Percentiles rank a stretch among this genome's conserved stretches.
Evolutionary conservation across 2,797 vertebrate species (phyloP).

Genomic region (Chelmon rostratus): DNA sequence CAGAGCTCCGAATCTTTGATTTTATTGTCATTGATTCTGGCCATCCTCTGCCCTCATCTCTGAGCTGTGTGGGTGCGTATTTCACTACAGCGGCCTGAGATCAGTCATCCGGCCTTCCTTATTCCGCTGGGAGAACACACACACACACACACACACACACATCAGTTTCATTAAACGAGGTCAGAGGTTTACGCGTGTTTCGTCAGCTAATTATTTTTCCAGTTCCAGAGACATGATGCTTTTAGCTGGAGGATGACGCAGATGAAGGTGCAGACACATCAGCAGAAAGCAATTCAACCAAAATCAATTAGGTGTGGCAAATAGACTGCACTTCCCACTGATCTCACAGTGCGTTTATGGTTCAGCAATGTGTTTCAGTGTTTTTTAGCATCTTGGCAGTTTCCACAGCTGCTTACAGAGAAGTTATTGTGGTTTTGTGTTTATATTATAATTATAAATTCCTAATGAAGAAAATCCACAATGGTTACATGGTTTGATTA

Average conservation of each 20-base stretch:
- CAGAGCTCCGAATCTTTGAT: conserved; percentile 34
- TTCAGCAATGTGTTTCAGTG: not conserved
- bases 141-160: conserved; percentile 23
- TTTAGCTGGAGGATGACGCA: conserved; percentile 68
- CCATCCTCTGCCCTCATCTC: conserved; percentile 22
- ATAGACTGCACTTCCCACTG: conserved; percentile 41
- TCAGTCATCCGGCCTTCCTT: conserved; percentile 32
- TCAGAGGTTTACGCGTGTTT: conserved; percentile 56
- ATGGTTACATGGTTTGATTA: not conserved
- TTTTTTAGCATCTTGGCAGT: not conserved
- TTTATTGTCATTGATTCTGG: conserved; percentile 24
- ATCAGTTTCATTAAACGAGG: conserved; percentile 33
- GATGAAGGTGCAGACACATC: conserved; percentile 20
- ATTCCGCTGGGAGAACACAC: conserved; percentile 22
- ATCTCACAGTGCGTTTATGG: not conserved
- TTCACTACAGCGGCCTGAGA: conserved; percentile 10
- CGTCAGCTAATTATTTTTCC: conserved; percentile 71
- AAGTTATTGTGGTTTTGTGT: not conserved
- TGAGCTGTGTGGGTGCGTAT: conserved; percentile 7
- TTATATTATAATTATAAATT: not conserved
- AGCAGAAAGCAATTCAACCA: conserved; percentile 23
- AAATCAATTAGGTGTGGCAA: conserved; percentile 50
- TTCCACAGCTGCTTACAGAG: not conserved
- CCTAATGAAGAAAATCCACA: not conserved
- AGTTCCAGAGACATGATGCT: conserved; percentile 39